Evolutionary conservation across 64 coral and sea anemone species (phyloP), one percentile per base, ranked within the genome.

Genomic region (Pocillopora damicornis): DNA sequence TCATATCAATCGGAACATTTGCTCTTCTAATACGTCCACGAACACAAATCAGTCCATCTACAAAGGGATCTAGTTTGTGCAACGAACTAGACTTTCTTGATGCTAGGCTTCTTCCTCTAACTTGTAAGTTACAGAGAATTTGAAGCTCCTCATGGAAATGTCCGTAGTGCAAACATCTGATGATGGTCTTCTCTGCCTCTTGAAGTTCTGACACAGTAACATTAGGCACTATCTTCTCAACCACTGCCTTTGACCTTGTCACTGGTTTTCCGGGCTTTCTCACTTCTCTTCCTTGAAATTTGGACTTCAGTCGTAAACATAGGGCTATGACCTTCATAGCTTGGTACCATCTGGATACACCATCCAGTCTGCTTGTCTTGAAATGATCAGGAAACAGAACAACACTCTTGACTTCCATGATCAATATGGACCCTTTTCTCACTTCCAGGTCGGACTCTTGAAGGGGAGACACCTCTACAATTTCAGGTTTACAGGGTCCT

Each of bases 161-260:
- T 76, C 77, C 73, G 36, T 64, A 57, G 37, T 88, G 87, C 61
- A 88, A 75, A 88, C 87, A 61, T 23, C 38, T 76, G 74, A 88
- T 88, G 75, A 88, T 88, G 18, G 60, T 76, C 60, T 79, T 87
- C 75, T 88, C 87, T 17, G 87, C 87, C 23, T 78, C 60, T 65
- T 88, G 58, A 63, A 88, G n/a, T 12, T 77, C 74, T 79, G 61
- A 63, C 9, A 76, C 59, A 10, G 87, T 88, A 15, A 88, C 15
- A 0, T 26, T 73, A 6, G 15, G 73, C 13, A 37, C 58, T 23
- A 59, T 13, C 18, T 61, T 77, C 42, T 64, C 61, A n/a, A 64
- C 26, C 23, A 14, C 26, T 61, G n/a, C 38, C 0, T 36, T 77
- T 35, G 35, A 73, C 35, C 60, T 74, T 88, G 74, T 26, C 15